Evolutionary conservation across 2,113 vertebrate species (phyloP).

Genomic region (Pterocles burchelli): DNA sequence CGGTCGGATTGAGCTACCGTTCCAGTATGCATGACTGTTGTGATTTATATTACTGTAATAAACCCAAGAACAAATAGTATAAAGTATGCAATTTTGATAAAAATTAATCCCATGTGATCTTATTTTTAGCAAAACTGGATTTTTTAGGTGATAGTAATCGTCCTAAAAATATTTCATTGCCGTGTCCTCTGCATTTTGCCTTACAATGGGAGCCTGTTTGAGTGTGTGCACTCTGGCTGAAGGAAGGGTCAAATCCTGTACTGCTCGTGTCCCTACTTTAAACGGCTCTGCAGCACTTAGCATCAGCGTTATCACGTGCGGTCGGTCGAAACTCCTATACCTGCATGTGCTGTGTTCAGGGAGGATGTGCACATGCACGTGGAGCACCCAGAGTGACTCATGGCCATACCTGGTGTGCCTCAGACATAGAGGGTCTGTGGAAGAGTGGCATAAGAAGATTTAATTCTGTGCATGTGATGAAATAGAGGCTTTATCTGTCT

Average conservation of each 20-base stretch:
- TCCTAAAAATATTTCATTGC: neutral
- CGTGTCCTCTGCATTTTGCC: neutral
- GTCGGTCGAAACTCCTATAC: neutral
- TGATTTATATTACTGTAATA: neutral
- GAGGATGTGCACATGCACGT: neutral
- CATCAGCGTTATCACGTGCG: rapidly evolving
- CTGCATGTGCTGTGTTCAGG: rapidly evolving
- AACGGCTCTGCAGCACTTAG: neutral
- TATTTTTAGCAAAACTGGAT: neutral
- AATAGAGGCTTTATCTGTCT: neutral
- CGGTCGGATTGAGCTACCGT: neutral
- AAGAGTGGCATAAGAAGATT: neutral
- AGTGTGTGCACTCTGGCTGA: neutral
- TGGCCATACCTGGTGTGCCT: rapidly evolving
- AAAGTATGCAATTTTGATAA: neutral
- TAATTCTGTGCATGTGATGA: neutral
- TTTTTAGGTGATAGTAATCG: neutral
- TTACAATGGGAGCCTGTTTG: neutral
- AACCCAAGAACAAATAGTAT: neutral
- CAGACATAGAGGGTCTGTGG: rapidly evolving
- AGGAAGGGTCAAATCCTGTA: neutral
- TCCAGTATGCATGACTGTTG: neutral
- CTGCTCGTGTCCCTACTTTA: neutral
- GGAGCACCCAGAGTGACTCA: rapidly evolving
- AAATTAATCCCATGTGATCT: neutral